A percentile compares a stretch with the other conserved stretches of the same genome.
phyloP scores from a whole-genome alignment of 2,888 invertebrate genomes.

The Teinopalpus imperialis region DNA sequence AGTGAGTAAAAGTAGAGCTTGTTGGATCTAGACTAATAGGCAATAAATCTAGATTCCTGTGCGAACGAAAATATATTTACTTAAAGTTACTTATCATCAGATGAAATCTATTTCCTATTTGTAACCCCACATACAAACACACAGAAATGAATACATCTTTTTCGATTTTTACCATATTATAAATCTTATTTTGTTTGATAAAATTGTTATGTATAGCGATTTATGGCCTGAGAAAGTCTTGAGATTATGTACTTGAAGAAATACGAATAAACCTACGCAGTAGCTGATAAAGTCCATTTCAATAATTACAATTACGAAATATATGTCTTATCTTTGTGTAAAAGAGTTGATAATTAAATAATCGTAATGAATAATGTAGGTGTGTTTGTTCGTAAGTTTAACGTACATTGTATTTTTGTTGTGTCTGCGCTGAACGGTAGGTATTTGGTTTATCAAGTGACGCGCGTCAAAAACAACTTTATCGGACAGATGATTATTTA shows the following conservation, averaged over 20 bases:
- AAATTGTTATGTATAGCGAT: neutral
- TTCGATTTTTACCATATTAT: too few relatives aligned
- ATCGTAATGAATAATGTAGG: neutral
- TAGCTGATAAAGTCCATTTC: neutral
- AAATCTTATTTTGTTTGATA: neutral
- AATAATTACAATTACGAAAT: neutral
- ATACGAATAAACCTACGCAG: conserved; percentile 2
- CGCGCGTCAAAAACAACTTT: conserved; percentile 15
- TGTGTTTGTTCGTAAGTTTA: neutral
- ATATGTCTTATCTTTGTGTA: neutral
- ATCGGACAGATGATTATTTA: conserved; percentile 7
- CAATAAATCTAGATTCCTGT: too few relatives aligned
- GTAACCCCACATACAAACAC: too few relatives aligned
- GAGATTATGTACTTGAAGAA: conserved; percentile 1
- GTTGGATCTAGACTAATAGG: too few relatives aligned
- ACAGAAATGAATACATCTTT: too few relatives aligned
- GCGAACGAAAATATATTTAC: too few relatives aligned
- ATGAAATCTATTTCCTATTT: too few relatives aligned
- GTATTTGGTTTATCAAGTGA: conserved; percentile 10
- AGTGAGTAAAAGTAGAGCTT: too few relatives aligned
- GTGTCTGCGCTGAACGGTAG: conserved; percentile 10
- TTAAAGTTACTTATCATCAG: too few relatives aligned
- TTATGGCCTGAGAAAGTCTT: neutral
- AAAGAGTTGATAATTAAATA: conserved; percentile 1
- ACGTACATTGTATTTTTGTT: conserved; percentile 15